Evolutionary conservation across 2,888 invertebrate genomes (phyloP).

Genomic region (Parapristionchus giblindavisi): DNA sequence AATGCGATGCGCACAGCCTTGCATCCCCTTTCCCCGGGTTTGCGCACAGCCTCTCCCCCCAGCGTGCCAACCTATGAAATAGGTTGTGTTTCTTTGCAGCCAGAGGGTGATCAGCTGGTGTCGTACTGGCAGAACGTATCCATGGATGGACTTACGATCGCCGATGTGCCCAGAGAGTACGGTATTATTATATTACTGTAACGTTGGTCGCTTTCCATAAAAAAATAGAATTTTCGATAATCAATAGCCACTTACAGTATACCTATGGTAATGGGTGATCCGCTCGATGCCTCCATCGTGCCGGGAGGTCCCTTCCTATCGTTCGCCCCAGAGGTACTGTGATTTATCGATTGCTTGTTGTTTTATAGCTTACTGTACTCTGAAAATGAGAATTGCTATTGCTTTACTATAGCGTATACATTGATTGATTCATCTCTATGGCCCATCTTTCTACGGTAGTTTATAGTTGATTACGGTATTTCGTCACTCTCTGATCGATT

Average conservation of each 20-base stretch:
- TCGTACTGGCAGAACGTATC: constrained; percentile 29
- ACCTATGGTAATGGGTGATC: constrained; percentile 23
- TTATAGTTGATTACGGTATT: too few species aligned
- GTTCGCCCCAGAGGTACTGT: constrained; percentile 24
- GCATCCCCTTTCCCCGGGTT: too few species aligned
- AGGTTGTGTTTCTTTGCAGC: constrained; percentile 10
- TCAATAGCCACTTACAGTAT: neutral
- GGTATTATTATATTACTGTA: neutral
- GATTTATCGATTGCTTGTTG: too few species aligned
- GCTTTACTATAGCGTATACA: too few species aligned
- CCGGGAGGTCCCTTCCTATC: constrained; percentile 32
- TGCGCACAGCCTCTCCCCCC: too few species aligned
- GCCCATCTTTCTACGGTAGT: too few species aligned
- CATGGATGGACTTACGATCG: neutral
- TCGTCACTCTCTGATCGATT: too few species aligned
- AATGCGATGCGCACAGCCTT: neutral
- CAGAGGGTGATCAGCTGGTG: neutral
- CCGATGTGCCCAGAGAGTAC: constrained; percentile 26
- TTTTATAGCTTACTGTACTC: too few species aligned
- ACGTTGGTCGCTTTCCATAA: neutral
- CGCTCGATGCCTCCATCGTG: constrained; percentile 22
- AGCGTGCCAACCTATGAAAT: too few species aligned
- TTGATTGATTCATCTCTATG: too few species aligned
- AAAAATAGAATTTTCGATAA: neutral
- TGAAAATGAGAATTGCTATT: too few species aligned